These are phyloP conservation scores for Eupsilia transversa DNA, from an alignment of 2,888 invertebrate species.

Conservation along the genomic window DNA sequence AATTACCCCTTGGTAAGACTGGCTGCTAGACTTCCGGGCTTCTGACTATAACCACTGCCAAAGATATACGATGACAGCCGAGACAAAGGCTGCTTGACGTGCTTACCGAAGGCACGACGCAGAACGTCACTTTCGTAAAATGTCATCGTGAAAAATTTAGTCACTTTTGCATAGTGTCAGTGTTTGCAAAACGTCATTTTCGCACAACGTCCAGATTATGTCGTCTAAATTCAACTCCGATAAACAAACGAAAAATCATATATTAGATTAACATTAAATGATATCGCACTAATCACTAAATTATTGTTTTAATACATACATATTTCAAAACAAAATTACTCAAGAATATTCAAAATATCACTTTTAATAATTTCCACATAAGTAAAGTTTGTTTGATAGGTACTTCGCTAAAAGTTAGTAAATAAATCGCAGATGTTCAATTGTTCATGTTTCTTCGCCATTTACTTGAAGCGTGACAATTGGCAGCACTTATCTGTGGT, in stretches of 20 bases:
- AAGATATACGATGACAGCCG: neutral
- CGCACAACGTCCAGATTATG: too few species aligned
- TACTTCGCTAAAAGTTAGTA: neutral
- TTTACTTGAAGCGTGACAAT: constrained; percentile 36
- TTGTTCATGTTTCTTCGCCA: constrained; percentile 35
- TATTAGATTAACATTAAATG: too few species aligned
- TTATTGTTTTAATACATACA: neutral
- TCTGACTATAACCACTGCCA: neutral
- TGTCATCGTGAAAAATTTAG: too few species aligned
- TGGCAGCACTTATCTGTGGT: constrained; percentile 28
- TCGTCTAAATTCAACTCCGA: neutral
- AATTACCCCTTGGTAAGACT: neutral
- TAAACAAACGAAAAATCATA: neutral
- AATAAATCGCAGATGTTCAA: constrained; percentile 9
- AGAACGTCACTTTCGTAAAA: too few species aligned
- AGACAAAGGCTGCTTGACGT: neutral
- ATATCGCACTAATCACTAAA: too few species aligned
- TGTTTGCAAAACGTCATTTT: too few species aligned
- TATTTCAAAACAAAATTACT: neutral
- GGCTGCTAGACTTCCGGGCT: neutral
- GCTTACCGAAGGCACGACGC: neutral
- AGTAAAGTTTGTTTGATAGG: neutral
- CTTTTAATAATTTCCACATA: too few species aligned
- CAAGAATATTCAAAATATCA: neutral
- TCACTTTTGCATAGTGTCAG: too few species aligned